Percentiles rank a stretch among this genome's conserved stretches.
Conservation (phyloP, 1,140 invertebrate species). For the Euwallacea similis region DNA sequence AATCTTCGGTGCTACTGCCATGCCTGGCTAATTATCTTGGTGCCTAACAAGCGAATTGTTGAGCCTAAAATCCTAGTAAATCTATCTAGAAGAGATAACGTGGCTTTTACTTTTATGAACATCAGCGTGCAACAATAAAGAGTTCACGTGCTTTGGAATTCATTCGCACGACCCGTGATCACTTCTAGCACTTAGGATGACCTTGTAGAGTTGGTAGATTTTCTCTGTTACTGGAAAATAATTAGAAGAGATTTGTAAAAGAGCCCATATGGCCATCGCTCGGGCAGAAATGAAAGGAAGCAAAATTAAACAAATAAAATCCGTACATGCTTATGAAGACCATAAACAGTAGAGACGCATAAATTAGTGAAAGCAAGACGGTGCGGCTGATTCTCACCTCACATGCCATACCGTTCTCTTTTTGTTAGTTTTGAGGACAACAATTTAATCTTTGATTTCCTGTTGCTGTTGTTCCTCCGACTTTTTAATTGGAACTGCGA, state of each 20-base stretch:
- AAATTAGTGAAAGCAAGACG: constrained; percentile 23
- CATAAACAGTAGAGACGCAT: constrained; percentile 13
- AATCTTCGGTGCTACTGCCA: too few species aligned
- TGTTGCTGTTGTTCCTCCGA: background rate
- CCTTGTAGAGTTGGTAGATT: too few species aligned
- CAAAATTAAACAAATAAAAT: constrained; percentile 13
- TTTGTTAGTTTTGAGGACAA: constrained; percentile 15
- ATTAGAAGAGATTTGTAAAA: background rate
- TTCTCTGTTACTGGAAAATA: too few species aligned
- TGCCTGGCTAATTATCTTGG: too few species aligned
- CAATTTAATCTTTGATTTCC: constrained; percentile 13
- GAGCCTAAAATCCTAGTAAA: too few species aligned
- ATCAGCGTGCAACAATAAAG: too few species aligned
- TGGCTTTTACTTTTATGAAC: too few species aligned
- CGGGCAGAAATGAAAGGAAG: constrained; percentile 6
- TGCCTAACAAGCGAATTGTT: too few species aligned
- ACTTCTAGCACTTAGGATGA: too few species aligned
- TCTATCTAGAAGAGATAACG: too few species aligned
- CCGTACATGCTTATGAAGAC: constrained; percentile 1
- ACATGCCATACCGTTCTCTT: constrained; percentile 10
- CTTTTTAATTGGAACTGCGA: background rate
- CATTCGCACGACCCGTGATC: too few species aligned
- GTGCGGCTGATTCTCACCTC: constrained; percentile 5
- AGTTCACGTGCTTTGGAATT: too few species aligned
- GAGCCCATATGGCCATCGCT: constrained; percentile 8